phyloP scores from a whole-genome alignment of 2,888 invertebrate species.

The Saturnia pavonia region DNA sequence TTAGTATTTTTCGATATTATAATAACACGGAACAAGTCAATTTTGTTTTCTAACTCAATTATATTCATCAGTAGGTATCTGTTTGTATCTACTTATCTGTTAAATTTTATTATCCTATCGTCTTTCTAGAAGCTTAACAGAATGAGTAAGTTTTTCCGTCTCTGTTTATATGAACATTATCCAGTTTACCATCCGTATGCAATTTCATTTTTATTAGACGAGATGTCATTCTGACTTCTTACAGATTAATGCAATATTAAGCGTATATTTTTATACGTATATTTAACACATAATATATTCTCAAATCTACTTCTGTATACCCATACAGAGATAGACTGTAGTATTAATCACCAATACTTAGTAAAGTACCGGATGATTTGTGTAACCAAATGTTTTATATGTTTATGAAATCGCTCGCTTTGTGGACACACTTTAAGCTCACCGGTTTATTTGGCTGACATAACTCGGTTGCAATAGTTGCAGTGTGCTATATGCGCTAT shows the following conservation, averaged over 20 bases:
- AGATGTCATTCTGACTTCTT: not conserved
- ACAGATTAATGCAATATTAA: not conserved
- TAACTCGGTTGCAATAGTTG: constrained; percentile 12
- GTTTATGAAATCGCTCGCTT: not conserved
- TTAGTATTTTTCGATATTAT: not conserved
- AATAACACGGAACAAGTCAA: not conserved
- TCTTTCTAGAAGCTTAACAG: not conserved
- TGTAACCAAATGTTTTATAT: too few relatives aligned
- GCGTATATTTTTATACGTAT: not conserved
- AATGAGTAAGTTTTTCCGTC: too few relatives aligned
- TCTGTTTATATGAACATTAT: not conserved
- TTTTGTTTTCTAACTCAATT: not conserved
- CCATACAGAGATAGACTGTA: not conserved
- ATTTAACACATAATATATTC: not conserved
- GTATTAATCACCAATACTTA: not conserved
- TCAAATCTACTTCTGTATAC: not conserved
- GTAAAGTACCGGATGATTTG: not conserved
- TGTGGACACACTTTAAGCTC: constrained; percentile 9
- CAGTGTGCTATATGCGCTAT: not conserved
- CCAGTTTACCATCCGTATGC: not conserved
- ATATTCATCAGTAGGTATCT: too few relatives aligned
- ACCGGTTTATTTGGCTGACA: constrained; percentile 20
- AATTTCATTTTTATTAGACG: not conserved
- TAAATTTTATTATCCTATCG: not conserved
- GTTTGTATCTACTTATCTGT: too few relatives aligned